phyloP scores from a whole-genome alignment of 92 coral and sea anemone genomes.

The Zoanthus gigantus region DNA sequence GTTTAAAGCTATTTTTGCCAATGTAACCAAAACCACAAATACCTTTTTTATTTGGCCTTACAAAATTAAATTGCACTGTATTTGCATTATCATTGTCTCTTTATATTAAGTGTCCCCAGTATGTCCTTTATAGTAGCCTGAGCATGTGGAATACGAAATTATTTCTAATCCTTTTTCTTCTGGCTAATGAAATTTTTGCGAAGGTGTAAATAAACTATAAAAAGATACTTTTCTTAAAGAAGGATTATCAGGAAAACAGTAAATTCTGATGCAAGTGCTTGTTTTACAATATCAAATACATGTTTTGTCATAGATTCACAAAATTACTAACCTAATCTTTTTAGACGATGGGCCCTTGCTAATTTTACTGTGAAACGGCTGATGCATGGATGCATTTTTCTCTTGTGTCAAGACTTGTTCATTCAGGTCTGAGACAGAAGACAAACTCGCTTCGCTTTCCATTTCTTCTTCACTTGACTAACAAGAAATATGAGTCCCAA shows the following conservation, averaged over 20 bases:
- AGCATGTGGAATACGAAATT: not conserved
- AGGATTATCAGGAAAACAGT: not conserved
- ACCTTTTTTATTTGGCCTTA: too few relatives aligned
- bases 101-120: not conserved
- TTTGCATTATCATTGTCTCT: not conserved
- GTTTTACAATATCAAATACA: not conserved
- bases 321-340: not conserved
- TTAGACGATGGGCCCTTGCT: not conserved
- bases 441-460: conserved; percentile 17
- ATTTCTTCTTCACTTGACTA: conserved; percentile 9
- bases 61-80: not conserved
- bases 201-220: not conserved
- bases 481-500: conserved; percentile 1
- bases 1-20: too few relatives aligned
- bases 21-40: too few relatives aligned
- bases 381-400: not conserved
- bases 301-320: not conserved
- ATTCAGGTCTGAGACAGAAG: conserved; percentile 7
- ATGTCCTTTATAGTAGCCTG: not conserved
- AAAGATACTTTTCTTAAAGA: not conserved
- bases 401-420: not conserved
- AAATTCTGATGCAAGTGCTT: not conserved
- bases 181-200: not conserved
- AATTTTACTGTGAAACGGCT: not conserved
- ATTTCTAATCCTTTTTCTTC: not conserved